Evolutionary conservation across 2,113 vertebrate genomes (phyloP).

Genomic region (cattle (Bos taurus)): DNA sequence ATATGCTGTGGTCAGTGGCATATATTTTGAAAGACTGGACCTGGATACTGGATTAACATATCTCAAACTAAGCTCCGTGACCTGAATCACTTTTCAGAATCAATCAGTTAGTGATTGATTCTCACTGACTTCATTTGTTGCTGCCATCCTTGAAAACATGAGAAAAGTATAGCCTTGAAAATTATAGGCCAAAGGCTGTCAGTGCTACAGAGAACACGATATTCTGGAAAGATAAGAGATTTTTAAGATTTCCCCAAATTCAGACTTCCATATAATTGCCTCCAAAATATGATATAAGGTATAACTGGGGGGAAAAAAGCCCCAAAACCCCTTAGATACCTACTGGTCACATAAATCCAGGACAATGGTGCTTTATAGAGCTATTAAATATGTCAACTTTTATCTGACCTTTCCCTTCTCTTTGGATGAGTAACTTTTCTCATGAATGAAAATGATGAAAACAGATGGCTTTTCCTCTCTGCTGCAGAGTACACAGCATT

Average conservation of each 20-base stretch:
- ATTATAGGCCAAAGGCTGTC: background rate
- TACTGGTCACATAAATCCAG: background rate
- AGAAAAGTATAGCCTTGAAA: background rate
- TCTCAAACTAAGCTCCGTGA: background rate
- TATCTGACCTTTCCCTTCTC: background rate
- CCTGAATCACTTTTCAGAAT: background rate
- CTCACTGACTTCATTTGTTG: background rate
- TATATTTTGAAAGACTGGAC: background rate
- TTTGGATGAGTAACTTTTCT: background rate
- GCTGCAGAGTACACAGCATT: background rate
- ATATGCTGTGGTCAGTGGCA: background rate
- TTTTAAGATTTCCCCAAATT: background rate
- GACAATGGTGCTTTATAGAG: background rate
- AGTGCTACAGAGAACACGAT: background rate
- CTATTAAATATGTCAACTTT: background rate
- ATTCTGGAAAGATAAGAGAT: background rate
- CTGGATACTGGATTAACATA: background rate
- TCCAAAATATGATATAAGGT: background rate
- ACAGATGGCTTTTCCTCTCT: background rate
- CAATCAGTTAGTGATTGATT: background rate
- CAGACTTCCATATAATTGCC: background rate
- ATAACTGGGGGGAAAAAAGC: background rate
- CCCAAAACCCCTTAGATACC: background rate
- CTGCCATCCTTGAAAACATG: background rate
- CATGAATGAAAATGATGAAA: background rate